Conservation (phyloP, 2,113 vertebrate genomes). For the Rhabdomys dilectus region DNA sequence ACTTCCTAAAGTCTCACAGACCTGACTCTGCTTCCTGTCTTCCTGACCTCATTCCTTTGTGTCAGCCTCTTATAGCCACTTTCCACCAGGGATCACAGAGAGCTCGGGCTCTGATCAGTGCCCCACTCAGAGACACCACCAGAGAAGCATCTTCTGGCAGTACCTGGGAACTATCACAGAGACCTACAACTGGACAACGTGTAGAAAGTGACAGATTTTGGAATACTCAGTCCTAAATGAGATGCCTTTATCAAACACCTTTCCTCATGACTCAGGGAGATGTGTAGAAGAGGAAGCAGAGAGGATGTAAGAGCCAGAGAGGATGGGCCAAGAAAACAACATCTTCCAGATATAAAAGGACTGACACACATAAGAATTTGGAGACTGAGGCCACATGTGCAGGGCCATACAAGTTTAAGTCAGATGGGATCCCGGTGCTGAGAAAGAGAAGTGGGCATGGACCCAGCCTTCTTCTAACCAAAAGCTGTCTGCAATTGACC, state of each 20-base stretch:
- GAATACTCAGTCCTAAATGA: not conserved
- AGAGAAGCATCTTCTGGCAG: not conserved
- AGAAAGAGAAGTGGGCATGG: not conserved
- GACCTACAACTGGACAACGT: not conserved
- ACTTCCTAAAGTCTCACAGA: too few relatives aligned
- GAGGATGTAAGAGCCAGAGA: not conserved
- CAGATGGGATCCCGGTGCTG: not conserved
- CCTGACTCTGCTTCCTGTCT: not conserved
- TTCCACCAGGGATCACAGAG: not conserved
- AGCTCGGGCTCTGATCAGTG: not conserved
- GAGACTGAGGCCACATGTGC: not conserved
- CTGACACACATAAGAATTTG: not conserved
- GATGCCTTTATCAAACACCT: not conserved
- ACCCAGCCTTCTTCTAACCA: not conserved
- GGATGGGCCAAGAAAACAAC: not conserved
- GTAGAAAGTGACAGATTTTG: not conserved
- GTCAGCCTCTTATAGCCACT: not conserved
- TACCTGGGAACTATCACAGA: not conserved
- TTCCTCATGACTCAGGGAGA: not conserved
- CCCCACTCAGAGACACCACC: not conserved
- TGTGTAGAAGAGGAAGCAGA: too few relatives aligned
- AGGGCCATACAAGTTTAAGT: not conserved
- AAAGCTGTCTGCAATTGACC: not conserved
- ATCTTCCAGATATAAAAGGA: not conserved
- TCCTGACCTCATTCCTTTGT: not conserved